Evolutionary conservation across 1,140 invertebrate species (phyloP).

Genomic region (Pseudomyrmex gracilis): DNA sequence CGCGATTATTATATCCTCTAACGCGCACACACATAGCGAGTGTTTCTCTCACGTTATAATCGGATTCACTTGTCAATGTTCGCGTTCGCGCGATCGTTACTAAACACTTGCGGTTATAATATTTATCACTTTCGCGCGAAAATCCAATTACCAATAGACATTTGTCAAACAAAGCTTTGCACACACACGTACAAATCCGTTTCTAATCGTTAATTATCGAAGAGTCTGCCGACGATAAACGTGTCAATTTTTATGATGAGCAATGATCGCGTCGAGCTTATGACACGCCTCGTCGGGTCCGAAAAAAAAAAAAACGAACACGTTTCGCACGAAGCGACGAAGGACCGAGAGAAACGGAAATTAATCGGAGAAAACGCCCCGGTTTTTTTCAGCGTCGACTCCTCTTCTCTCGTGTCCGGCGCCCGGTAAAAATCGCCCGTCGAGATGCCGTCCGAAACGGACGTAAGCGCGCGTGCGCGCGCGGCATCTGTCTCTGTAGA

Average conservation of each 20-base stretch:
- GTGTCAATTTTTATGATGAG: slow-evolving; percentile 3
- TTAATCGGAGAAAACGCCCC: slow-evolving; percentile 51
- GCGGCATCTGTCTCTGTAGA: not conserved
- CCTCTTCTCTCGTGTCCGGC: slow-evolving; percentile 34
- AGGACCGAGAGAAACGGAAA: slow-evolving; percentile 62
- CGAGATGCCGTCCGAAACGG: not conserved
- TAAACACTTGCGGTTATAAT: not conserved
- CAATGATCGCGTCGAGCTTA: slow-evolving; percentile 62
- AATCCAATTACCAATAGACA: not conserved
- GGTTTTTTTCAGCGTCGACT: slow-evolving; percentile 21
- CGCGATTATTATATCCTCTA: slow-evolving; percentile 14
- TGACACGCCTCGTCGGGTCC: slow-evolving; percentile 49
- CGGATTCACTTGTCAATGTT: not conserved
- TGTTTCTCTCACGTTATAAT: slow-evolving; percentile 9
- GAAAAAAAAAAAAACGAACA: slow-evolving; percentile 62
- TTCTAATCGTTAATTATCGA: slow-evolving; percentile 25
- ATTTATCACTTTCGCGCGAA: not conserved
- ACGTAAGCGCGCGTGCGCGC: not conserved
- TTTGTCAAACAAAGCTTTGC: not conserved
- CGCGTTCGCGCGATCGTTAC: not conserved
- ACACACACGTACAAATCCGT: not conserved
- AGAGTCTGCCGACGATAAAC: not conserved
- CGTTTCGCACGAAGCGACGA: slow-evolving; percentile 59
- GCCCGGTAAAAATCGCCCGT: slow-evolving; percentile 36
- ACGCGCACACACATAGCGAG: not conserved